phyloP scores from a whole-genome alignment of 1,140 invertebrate genomes.

The Galleria mellonella region DNA sequence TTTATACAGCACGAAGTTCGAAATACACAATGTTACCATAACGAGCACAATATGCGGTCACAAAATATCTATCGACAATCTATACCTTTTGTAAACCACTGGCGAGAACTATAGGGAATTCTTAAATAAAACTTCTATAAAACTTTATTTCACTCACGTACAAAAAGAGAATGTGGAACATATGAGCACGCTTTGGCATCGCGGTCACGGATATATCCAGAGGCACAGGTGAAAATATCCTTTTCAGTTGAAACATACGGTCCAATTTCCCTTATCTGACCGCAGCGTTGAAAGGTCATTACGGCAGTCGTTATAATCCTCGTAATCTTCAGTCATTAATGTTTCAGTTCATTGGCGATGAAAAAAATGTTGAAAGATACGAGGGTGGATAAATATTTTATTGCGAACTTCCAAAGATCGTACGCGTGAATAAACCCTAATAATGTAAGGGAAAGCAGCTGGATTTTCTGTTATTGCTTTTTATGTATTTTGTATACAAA shows the following conservation, averaged over 20 bases:
- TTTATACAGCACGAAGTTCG: background rate
- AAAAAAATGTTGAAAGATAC: conserved; percentile 6
- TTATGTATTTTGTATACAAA: background rate
- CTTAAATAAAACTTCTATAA: conserved; percentile 29
- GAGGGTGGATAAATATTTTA: conserved; percentile 4
- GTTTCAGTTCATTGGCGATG: conserved; percentile 5
- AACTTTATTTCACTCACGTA: conserved; percentile 47
- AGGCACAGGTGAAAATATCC: conserved; percentile 40
- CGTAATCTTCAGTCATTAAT: conserved; percentile 7
- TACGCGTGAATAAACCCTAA: no score
- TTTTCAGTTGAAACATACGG: conserved; percentile 21
- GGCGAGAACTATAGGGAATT: conserved; percentile 8
- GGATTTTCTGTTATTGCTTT: no score
- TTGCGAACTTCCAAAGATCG: background rate
- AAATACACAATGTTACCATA: no score
- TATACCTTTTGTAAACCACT: conserved; percentile 29
- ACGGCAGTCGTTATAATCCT: conserved; percentile 2
- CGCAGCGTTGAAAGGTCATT: conserved; percentile 1
- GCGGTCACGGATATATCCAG: conserved; percentile 40
- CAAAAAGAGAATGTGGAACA: conserved; percentile 46
- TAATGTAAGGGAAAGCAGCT: no score
- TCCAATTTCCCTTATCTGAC: background rate
- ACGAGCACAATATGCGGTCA: no score
- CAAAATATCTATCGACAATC: conserved; percentile 8
- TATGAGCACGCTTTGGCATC: conserved; percentile 47